Conservation (phyloP, 2,797 vertebrate genomes). For the Platyrinchus mystaceus region DNA sequence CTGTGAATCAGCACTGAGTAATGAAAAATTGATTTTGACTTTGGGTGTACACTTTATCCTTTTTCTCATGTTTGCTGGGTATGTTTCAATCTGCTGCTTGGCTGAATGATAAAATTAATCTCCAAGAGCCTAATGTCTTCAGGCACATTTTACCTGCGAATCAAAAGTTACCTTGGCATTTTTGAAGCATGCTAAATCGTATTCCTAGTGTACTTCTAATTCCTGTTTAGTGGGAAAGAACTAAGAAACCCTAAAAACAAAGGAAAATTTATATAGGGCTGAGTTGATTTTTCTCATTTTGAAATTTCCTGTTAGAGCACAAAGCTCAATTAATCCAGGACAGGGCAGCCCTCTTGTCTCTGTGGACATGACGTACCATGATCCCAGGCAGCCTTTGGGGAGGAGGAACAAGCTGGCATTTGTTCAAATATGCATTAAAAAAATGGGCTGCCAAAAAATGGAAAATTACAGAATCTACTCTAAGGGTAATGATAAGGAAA, state of each 20-base stretch:
- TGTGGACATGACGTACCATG: not conserved
- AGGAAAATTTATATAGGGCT: not conserved
- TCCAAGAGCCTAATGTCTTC: not conserved
- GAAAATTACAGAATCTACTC: not conserved
- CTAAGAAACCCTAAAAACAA: not conserved
- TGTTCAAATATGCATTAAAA: conserved; percentile 32
- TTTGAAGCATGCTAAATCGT: not conserved
- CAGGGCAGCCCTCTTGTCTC: not conserved
- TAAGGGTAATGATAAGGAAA: conserved; percentile 7
- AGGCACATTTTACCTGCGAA: not conserved
- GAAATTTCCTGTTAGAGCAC: not conserved
- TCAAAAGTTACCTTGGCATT: not conserved
- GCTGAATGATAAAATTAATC: not conserved
- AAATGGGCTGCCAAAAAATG: not conserved
- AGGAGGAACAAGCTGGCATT: conserved; percentile 16
- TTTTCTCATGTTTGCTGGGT: not conserved
- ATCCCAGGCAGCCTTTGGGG: not conserved
- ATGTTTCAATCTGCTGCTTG: not conserved
- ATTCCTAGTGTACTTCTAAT: not conserved
- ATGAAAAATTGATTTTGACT: not conserved
- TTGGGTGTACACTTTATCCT: not conserved
- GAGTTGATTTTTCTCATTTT: not conserved
- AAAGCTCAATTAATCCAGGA: not conserved
- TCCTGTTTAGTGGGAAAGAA: not conserved
- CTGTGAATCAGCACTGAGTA: not conserved